These are phyloP conservation scores for Candoia aspera DNA, from an alignment of 2,113 vertebrate genomes.

Conservation along the genomic window DNA sequence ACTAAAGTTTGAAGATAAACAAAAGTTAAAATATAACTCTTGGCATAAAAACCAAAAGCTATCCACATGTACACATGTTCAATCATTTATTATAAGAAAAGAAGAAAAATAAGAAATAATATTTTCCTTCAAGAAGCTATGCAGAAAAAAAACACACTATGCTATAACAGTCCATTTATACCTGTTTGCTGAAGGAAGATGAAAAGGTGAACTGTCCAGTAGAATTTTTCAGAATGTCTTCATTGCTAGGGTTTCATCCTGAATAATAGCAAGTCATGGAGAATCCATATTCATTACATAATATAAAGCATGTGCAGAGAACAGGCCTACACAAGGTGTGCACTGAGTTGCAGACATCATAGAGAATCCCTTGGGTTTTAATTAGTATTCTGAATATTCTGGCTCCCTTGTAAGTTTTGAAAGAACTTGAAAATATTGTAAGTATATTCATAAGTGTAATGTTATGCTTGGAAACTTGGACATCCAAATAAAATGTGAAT, in stretches of 20 bases:
- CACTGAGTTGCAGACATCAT: background rate
- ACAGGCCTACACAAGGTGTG: background rate
- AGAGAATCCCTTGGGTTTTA: background rate
- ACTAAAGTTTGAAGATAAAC: background rate
- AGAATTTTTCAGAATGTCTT: background rate
- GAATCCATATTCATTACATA: background rate
- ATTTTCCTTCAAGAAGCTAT: conserved; percentile 17
- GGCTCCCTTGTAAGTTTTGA: background rate
- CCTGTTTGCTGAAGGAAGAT: background rate
- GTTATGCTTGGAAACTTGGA: background rate
- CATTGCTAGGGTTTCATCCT: background rate
- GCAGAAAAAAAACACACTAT: background rate
- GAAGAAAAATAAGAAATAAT: conserved; percentile 16
- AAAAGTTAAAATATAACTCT: conserved; percentile 14
- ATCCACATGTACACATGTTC: background rate
- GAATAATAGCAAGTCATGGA: background rate
- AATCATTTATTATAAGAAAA: background rate
- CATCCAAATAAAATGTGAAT: background rate
- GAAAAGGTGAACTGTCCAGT: background rate
- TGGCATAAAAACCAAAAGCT: conserved; percentile 30
- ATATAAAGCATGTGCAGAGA: background rate
- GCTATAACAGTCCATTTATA: background rate
- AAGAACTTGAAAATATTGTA: background rate
- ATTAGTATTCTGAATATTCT: conserved; percentile 1
- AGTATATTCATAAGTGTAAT: background rate